Base-by-base conservation (phyloP, 2,888 invertebrate genomes). In the Diarsia brunnea region DNA sequence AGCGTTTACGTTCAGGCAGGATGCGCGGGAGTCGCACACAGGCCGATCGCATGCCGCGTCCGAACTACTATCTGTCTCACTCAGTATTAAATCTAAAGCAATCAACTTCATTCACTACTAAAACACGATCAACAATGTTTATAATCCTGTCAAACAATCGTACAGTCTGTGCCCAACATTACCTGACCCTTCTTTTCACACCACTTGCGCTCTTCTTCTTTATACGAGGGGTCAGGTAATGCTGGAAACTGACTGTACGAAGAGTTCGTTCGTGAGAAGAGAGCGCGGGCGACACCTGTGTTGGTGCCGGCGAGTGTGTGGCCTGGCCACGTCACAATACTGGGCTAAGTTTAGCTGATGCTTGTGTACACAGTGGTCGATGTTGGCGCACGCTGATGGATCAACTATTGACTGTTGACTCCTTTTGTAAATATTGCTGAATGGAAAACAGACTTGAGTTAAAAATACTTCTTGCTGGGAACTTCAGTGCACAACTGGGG, bases 1-100 rank as follows among this genome's bases (percentile, higher is more conserved):
- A 84, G 65, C 76, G 63, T 87, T 81, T 79, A 69, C 76, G 8
- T 70, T 72, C 58, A 60, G 67, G n/a, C 38, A 69, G 63, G 73
- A 73, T 66, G 71, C 49, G 70, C 63, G 60, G 68, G 58, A 67
- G 73, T 53, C 12, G 49, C 64, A 7, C 14, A 55, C n/a, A 5
- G 5, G 14, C 27, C 16, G 27, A 16, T 16, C 16, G 69, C 27
- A 61, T 55, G 10, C 12, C 21, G 31, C n/a, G 7, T 21, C 11
- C n/a, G 16, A 1, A 10, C 11, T 5, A 2, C 19, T 21, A 12
- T 38, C 43, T n/a, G 19, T 8, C 8, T 43, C 71, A 51, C 21
- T 24, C 38, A 21, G 21, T 12, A 24, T n/a, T 45, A 14, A 4
- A 38, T 19, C 27, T 43, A 55, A 24, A 31, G 27, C 38, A 38